These are phyloP conservation scores for Myotis myotis DNA, from an alignment of 2,797 vertebrate genomes.

Conservation along the genomic window DNA sequence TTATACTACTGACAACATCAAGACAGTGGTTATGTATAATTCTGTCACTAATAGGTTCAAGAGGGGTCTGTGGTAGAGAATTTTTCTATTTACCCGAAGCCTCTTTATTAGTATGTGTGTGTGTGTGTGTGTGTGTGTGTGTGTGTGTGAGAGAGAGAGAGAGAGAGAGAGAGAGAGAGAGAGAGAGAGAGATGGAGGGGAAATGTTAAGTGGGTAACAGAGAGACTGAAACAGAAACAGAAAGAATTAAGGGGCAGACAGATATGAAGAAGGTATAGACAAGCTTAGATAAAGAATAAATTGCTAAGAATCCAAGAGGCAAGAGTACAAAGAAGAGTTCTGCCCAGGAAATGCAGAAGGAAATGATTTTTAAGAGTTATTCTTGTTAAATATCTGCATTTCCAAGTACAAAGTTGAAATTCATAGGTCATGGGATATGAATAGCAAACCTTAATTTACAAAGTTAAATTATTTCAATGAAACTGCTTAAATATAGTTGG, in stretches of 20 bases:
- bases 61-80: background rate
- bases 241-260: fast-evolving
- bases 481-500: background rate
- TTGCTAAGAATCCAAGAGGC: background rate
- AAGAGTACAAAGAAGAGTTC: background rate
- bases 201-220: background rate
- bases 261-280: background rate
- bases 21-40: background rate
- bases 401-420: background rate
- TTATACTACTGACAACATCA: background rate
- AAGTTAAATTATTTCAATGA: background rate
- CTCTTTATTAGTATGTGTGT: background rate
- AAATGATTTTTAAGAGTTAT: background rate
- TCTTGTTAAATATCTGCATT: background rate
- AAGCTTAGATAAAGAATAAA: background rate
- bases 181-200: too few relatives aligned
- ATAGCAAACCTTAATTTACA: background rate
- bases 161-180: too few relatives aligned
- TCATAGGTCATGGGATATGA: background rate
- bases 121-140: background rate
- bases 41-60: background rate
- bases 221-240: background rate
- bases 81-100: background rate
- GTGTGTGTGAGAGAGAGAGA: too few relatives aligned
- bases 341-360: background rate